These are phyloP conservation scores for Trichomalopsis sarcophagae DNA, from an alignment of 1,140 invertebrate species.

Conservation along the genomic window DNA sequence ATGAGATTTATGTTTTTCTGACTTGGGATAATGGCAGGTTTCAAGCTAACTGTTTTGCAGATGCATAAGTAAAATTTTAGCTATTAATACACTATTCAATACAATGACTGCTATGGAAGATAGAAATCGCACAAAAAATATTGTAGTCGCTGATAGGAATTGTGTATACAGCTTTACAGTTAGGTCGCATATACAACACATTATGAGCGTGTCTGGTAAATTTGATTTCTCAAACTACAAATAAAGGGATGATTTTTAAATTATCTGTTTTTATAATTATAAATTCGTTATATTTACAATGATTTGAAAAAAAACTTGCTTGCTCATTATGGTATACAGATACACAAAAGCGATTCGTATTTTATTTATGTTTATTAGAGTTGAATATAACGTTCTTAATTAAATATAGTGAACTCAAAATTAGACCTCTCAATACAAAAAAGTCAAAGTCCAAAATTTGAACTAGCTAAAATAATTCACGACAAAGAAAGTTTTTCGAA, in stretches of 20 bases:
- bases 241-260: no score
- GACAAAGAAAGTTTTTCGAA: neutral
- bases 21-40: neutral
- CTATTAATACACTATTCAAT: neutral
- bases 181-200: slow-evolving; percentile 30
- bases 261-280: no score
- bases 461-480: neutral
- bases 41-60: neutral
- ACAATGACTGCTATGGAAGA: neutral
- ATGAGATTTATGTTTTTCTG: neutral
- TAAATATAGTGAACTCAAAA: no score
- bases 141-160: neutral
- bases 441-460: neutral
- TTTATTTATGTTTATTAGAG: no score
- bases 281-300: no score
- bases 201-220: neutral
- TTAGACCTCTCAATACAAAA: no score
- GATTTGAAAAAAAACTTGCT: no score
- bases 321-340: no score
- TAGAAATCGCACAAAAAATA: neutral
- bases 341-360: no score
- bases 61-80: neutral
- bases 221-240: neutral
- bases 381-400: no score
- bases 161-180: neutral